A percentile compares a stretch with the other conserved stretches of the same genome.
phyloP scores from a whole-genome alignment of 1,140 invertebrate genomes.

The Halictus rubicundus region DNA sequence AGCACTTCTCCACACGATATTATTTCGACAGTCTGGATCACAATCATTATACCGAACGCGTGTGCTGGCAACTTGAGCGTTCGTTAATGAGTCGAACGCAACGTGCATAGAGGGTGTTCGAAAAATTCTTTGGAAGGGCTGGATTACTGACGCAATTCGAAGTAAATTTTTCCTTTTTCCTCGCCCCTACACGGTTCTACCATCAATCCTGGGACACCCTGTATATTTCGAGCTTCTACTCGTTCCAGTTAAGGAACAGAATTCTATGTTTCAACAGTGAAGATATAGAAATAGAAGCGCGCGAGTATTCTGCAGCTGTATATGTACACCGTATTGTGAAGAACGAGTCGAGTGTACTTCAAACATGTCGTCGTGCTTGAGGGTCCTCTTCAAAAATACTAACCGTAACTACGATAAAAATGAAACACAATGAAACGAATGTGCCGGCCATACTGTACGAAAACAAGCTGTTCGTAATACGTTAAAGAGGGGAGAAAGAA shows the following conservation, averaged over 20 bases:
- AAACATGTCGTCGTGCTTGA: slow-evolving; percentile 3
- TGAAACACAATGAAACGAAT: slow-evolving; percentile 2
- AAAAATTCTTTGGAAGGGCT: too few species aligned
- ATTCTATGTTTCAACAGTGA: too few species aligned
- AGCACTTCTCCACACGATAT: neutral
- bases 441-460: neutral
- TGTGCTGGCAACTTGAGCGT: neutral
- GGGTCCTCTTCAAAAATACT: neutral
- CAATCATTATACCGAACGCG: neutral
- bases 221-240: too few species aligned
- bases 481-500: neutral
- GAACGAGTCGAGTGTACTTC: slow-evolving; percentile 1
- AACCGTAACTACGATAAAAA: neutral
- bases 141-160: too few species aligned
- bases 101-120: too few species aligned
- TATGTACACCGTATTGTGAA: neutral
- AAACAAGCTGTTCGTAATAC: neutral
- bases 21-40: neutral
- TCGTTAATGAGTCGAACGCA: neutral
- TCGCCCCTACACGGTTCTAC: too few species aligned
- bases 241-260: neutral
- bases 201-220: too few species aligned
- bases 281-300: neutral
- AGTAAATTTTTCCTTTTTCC: too few species aligned
- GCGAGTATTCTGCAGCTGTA: neutral